Base-by-base conservation (phyloP, 2,797 vertebrate species). In the Eurystomus glaucurus region DNA sequence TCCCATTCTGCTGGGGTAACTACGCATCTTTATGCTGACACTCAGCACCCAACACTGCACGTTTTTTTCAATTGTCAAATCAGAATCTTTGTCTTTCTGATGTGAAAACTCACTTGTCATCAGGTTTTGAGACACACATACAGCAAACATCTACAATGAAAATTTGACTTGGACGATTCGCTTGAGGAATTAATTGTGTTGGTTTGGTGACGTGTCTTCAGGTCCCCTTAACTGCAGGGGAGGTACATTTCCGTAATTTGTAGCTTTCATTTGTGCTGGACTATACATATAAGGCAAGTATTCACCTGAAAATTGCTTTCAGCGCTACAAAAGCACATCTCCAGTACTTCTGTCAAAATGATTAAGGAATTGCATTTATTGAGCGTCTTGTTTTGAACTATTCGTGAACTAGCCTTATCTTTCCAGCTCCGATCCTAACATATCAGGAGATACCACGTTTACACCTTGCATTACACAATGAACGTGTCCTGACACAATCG, bases 221-320 rank as follows among this genome's bases (percentile, higher is more conserved):
- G 35, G 28, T 62, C 17, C 69, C 55, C 48, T 89, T 64, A 87
- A 58, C 28, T 71, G 85, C 90, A 87, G 51, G 22, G 28, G 48
- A 78, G 51, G 45, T 43, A 80, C 23, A 11, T 68, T 85, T 74
- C 75, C 54, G 14, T 29, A 92, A 78, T 29, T 65, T 28, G 54
- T 26, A 57, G 76, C 46, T 84, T 85, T 83, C 29, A 23, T 71
- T 51, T 84, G 35, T 86, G 86, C 51, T 80, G 76, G 55, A 77
- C 58, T 83, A 48, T 12, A 62, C 4, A 75, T 39, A 60, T 23
- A 69, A 80, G 60, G 82, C 12, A 97, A 72, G 62, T 48, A 37
- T 65, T 74, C 71, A 80, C 35, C 88, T 4, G 16, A 85, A 91
- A 96, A 97, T 74, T 96, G 61, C 74, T 92, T 95, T 94, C 88